Base-by-base conservation (phyloP, 2,888 invertebrate genomes). In the Bugula neritina region DNA sequence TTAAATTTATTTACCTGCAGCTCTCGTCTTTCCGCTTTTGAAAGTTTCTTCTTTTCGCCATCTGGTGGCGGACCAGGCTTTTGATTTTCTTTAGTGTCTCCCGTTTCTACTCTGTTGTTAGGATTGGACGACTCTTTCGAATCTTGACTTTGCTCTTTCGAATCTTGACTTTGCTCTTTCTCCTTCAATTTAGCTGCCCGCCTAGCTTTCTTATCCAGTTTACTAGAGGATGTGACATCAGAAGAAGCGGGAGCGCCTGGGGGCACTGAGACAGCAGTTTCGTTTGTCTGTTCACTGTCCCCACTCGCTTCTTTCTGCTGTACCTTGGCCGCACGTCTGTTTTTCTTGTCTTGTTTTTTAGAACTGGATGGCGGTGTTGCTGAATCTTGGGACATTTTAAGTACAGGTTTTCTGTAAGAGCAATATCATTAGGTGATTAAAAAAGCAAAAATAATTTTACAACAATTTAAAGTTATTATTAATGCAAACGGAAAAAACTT, bases 321-420 rank as follows among this genome's bases (percentile, higher is more conserved):
- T 27, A 63, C 27, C 34, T 63, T 63, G 31, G 63, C 63, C n/a
- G 63, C 63, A 25, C 63, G 63, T 31, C 63, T 27, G 13, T 21
- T 27, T n/a, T 63, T 63, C 27, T 63, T 63, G 13, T 63, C 63
- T 5, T 21, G 17, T 27, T 63, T 63, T n/a, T 63, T 63, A 13
- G 63, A 63, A n/a, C n/a, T n/a, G n/a, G n/a, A n/a, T n/a, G n/a
- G n/a, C n/a, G n/a, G n/a, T n/a, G n/a, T n/a, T n/a, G n/a, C n/a
- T n/a, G n/a, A n/a, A n/a, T n/a, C n/a, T n/a, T n/a, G n/a, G n/a
- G n/a, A n/a, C n/a, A n/a, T n/a, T n/a, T n/a, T n/a, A n/a, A n/a
- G n/a, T n/a, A n/a, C n/a, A n/a, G n/a, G n/a, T n/a, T n/a, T n/a
- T n/a, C n/a, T n/a, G n/a, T n/a, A n/a, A n/a, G n/a, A n/a, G n/a